Base-by-base conservation (phyloP, 30 jellyfish, hydroid and myxozoan species). In the Aurelia coerulea region DNA sequence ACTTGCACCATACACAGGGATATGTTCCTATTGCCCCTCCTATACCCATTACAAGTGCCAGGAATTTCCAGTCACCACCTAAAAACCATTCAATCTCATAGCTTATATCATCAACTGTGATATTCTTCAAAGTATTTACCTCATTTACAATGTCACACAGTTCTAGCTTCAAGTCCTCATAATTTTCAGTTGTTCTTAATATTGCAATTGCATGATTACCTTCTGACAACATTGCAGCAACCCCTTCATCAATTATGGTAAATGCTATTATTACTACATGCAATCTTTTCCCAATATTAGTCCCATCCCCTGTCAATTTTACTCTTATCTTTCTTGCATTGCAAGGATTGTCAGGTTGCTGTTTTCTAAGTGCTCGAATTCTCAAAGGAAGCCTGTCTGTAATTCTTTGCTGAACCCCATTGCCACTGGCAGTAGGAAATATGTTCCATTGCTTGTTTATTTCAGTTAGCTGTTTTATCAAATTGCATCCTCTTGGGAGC, bases 1-100 rank as follows among this genome's bases (percentile, higher is more conserved):
- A 81, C 29, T 65, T 32, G 42, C 91, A 81, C 91, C 91, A 68
- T 16, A 81, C 46, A 56, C 91, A 81, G 67, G 91, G 74, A 49
- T n/a, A 81, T 10, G 51, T 56, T 15, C 51, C 35, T 14, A 50
- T 66, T 19, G 87, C 85, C 14, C 86, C 73, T 53, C 84, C 84
- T 53, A 81, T 52, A 11, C 91, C 91, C 8, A 62, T 14, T 42
- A 68, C 84, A 3, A 23, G 16, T 9, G 91, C 91, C 23, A 66
- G 42, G 59, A 81, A 81, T 50, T 81, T 81, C 91, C 91, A 81
- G 8, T 81, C 91, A 23, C 31, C 33, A 17, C 83, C 83, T 15
- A 73, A 68, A 46, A 73, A 73, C 33, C 18, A 73, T 65, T 73
- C 34, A 65, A 73, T 42, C 0, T 35, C 13, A 14, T 32, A 73